phyloP scores from a whole-genome alignment of 2,888 invertebrate genomes.

The Agapostemon virescens region DNA sequence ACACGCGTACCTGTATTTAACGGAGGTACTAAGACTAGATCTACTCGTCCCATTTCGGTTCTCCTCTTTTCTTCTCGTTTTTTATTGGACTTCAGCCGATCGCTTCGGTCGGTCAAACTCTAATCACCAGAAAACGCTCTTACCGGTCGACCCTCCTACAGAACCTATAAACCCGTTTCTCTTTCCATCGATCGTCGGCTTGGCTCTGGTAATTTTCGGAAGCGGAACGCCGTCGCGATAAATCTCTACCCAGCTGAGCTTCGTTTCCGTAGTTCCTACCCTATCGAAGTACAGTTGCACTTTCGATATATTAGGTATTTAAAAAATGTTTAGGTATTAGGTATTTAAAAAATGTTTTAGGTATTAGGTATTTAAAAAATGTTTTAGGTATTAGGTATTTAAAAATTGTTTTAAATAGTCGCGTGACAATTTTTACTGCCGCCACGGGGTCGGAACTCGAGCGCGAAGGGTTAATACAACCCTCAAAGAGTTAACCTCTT shows the following conservation, averaged over 20 bases:
- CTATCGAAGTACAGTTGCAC: conserved; percentile 13
- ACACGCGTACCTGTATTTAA: conserved; percentile 12
- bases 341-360: too few relatives aligned
- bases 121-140: conserved; percentile 70
- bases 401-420: too few relatives aligned
- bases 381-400: too few relatives aligned
- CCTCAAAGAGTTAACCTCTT: too few relatives aligned
- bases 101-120: conserved; percentile 61
- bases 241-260: conserved; percentile 41
- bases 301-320: conserved; percentile 16
- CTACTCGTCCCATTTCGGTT: conserved; percentile 1
- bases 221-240: conserved; percentile 35
- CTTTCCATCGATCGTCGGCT: conserved; percentile 39
- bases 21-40: conserved; percentile 8
- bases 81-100: conserved; percentile 58
- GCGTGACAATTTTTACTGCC: too few relatives aligned
- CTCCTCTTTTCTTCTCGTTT: conserved; percentile 39
- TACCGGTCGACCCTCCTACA: conserved; percentile 41
- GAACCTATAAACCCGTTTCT: conserved; percentile 50
- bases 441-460: too few relatives aligned
- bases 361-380: too few relatives aligned
- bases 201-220: conserved; percentile 46
- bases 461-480: too few relatives aligned
- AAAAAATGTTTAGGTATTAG: too few relatives aligned
- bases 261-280: conserved; percentile 37